phyloP scores from a whole-genome alignment of 2,888 invertebrate genomes.

The Frankliniella fusca region DNA sequence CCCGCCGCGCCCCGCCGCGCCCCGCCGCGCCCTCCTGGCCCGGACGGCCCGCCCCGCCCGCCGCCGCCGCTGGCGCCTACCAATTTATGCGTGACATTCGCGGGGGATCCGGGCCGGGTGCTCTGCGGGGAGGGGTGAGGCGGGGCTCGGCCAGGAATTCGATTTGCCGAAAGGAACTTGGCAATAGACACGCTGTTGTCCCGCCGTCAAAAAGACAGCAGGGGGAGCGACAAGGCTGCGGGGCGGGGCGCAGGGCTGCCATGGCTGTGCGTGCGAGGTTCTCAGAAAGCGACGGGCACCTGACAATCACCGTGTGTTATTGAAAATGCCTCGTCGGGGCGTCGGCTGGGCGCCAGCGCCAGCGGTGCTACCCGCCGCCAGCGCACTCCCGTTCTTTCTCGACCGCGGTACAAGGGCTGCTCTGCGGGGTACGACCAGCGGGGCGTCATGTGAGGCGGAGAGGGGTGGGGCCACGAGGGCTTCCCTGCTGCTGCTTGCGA shows the following conservation, averaged over 20 bases:
- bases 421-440: background rate
- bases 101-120: background rate
- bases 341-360: background rate
- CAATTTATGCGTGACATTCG: conserved; percentile 26
- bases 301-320: conserved; percentile 4
- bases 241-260: background rate
- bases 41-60: background rate
- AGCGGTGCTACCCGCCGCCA: too few species aligned
- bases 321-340: background rate
- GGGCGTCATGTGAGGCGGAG: background rate
- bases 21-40: background rate
- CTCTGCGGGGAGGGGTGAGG: background rate
- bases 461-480: background rate
- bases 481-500: background rate
- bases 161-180: conserved; percentile 12
- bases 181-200: conserved; percentile 24
- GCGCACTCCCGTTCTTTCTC: background rate
- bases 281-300: background rate
- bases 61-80: background rate
- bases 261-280: background rate
- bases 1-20: background rate
- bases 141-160: background rate
- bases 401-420: background rate
- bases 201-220: conserved; percentile 16
- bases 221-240: background rate